phyloP scores from a whole-genome alignment of 2,797 vertebrate genomes.

The Clarias platycephalus region DNA sequence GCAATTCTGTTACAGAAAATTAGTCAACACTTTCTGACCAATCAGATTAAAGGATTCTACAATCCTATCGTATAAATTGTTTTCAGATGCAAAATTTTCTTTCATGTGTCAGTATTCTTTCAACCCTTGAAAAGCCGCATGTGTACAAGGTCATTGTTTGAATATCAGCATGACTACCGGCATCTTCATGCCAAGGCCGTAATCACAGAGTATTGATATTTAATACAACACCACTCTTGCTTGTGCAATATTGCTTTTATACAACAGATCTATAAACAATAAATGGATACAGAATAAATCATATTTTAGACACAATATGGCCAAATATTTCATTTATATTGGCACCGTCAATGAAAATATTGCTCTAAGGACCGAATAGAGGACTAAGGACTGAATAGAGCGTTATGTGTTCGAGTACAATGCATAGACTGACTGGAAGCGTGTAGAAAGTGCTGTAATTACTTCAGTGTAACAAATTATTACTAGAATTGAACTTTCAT shows the following conservation, averaged over 20 bases:
- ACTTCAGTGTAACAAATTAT: neutral
- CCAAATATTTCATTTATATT: neutral
- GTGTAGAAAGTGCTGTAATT: neutral
- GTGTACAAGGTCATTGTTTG: neutral
- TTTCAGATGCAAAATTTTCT: neutral
- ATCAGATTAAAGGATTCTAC: neutral
- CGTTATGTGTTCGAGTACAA: neutral
- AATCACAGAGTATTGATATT: neutral
- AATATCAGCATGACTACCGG: neutral
- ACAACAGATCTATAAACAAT: neutral
- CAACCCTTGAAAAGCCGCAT: neutral
- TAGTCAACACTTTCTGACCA: neutral
- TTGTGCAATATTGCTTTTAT: neutral
- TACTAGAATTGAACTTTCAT: neutral
- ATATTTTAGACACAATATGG: neutral
- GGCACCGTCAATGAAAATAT: neutral
- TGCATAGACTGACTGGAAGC: neutral
- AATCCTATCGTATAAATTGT: neutral
- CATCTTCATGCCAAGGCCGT: neutral
- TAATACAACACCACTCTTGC: neutral
- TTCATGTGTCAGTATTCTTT: neutral
- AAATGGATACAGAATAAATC: neutral
- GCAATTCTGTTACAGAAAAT: neutral
- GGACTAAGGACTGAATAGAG: neutral
- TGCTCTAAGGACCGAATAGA: too few relatives aligned